phyloP scores from a whole-genome alignment of 2,888 invertebrate species.

The Agriopis marginaria region DNA sequence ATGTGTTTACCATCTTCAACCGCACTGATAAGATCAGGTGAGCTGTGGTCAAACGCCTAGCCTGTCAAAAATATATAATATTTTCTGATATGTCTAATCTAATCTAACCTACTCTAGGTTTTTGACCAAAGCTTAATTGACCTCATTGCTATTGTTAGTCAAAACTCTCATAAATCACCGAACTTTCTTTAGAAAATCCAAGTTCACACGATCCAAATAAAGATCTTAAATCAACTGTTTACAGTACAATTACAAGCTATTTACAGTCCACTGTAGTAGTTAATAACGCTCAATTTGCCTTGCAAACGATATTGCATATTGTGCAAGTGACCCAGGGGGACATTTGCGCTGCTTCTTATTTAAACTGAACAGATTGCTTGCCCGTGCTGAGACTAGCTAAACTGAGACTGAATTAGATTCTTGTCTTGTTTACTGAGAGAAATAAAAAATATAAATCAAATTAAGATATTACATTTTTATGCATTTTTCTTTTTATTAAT shows the following conservation, averaged over 20 bases:
- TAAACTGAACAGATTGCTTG: slow-evolving; percentile 37
- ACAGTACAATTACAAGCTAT: slow-evolving; percentile 7
- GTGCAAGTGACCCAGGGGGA: slow-evolving; percentile 25
- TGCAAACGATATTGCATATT: slow-evolving; percentile 31
- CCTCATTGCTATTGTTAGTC: no score
- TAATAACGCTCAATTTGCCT: slow-evolving; percentile 33
- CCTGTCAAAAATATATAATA: no score
- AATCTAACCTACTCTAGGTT: no score
- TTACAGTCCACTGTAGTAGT: slow-evolving; percentile 2
- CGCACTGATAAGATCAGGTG: no score
- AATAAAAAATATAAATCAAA: neutral
- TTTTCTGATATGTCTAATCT: no score
- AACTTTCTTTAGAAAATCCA: no score
- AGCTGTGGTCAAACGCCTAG: no score
- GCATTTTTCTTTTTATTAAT: no score
- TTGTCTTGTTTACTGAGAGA: neutral
- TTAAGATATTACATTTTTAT: no score
- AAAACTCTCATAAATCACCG: no score
- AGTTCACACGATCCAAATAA: neutral
- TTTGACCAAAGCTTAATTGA: no score
- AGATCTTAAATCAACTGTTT: neutral
- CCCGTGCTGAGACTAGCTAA: slow-evolving; percentile 31
- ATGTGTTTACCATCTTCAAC: no score
- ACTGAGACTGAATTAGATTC: slow-evolving; percentile 16
- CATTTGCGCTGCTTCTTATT: slow-evolving; percentile 34